Percentiles rank a stretch among this genome's conserved stretches.
phyloP scores from a whole-genome alignment of 2,888 invertebrate species.

The Pyrocoelia pectoralis region DNA sequence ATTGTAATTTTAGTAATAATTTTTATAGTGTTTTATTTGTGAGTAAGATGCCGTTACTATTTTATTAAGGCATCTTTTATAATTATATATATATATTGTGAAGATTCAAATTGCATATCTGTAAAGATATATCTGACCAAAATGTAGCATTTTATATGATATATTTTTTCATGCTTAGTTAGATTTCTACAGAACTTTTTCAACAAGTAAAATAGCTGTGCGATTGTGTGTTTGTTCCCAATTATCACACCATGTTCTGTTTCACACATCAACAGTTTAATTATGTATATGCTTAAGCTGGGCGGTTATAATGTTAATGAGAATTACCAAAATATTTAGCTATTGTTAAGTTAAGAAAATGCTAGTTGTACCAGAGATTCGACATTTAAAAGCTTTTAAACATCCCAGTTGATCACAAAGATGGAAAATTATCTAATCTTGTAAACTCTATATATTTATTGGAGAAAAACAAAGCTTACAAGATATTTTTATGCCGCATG shows the following conservation, averaged over 20 bases:
- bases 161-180: constrained; percentile 56
- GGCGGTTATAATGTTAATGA: constrained; percentile 14
- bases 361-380: constrained; percentile 17
- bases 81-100: constrained; percentile 1
- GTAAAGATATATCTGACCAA: constrained; percentile 50
- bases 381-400: constrained; percentile 7
- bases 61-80: constrained; percentile 31
- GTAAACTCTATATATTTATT: constrained; percentile 32
- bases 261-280: not conserved
- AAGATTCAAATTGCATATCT: constrained; percentile 50
- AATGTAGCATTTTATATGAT: constrained; percentile 39
- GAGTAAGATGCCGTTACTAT: constrained; percentile 3
- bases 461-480: constrained; percentile 25
- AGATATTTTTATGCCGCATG: constrained; percentile 34
- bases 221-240: not conserved
- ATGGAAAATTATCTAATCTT: constrained; percentile 29
- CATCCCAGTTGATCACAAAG: constrained; percentile 15
- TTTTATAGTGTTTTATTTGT: constrained; percentile 15
- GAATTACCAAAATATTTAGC: constrained; percentile 22
- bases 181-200: constrained; percentile 43
- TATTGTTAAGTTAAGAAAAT: constrained; percentile 26
- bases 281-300: constrained; percentile 21
- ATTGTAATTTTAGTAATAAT: constrained; percentile 13
- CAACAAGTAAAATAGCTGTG: constrained; percentile 18
- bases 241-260: not conserved